Evolutionary conservation across 2,888 invertebrate species (phyloP).

Genomic region (Tolmerus cingulatus): DNA sequence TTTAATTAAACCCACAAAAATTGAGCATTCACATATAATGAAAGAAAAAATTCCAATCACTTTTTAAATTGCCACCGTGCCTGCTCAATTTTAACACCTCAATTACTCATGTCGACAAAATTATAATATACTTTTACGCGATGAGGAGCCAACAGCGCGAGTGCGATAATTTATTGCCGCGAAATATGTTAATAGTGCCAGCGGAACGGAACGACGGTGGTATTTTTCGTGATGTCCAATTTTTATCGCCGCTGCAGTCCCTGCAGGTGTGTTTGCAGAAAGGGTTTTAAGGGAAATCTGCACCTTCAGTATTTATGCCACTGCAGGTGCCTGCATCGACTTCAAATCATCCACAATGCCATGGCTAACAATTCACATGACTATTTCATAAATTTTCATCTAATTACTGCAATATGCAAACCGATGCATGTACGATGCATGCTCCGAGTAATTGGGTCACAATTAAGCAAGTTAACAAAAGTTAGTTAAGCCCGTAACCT

Average conservation of each 20-base stretch:
- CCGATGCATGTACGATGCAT: background rate
- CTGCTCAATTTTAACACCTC: background rate
- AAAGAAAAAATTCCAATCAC: background rate
- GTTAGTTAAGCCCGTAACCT: background rate
- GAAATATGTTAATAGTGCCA: background rate
- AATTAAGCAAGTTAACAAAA: background rate
- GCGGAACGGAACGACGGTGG: background rate
- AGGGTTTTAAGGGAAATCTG: background rate
- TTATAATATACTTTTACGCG: background rate
- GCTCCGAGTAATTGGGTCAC: background rate
- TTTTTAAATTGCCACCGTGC: background rate
- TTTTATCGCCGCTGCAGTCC: background rate
- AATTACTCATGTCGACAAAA: background rate
- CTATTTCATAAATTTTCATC: background rate
- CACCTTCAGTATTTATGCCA: background rate
- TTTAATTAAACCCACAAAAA: background rate
- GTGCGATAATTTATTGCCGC: background rate
- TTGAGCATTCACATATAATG: background rate
- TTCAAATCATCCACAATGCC: background rate
- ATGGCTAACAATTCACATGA: background rate
- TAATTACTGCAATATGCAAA: background rate
- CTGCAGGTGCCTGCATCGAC: background rate
- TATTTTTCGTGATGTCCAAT: background rate
- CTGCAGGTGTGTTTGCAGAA: background rate
- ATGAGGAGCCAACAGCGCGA: background rate